These are phyloP conservation scores for Mactra quadrangularis DNA, from an alignment of 1,140 invertebrate species.

Conservation along the genomic window DNA sequence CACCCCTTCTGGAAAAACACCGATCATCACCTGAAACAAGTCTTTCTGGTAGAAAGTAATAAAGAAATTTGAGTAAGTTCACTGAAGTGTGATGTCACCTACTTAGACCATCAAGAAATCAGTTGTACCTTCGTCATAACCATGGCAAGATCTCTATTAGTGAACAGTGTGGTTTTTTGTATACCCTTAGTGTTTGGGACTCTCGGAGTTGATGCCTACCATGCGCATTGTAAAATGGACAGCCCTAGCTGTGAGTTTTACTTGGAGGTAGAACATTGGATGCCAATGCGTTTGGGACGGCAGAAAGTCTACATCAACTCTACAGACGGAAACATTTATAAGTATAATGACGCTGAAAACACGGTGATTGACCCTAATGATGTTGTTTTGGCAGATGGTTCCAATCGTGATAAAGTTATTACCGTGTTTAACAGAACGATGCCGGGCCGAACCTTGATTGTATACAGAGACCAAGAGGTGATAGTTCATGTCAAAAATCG, in stretches of 20 bases:
- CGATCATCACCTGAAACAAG: too few species aligned
- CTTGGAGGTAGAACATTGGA: constrained; percentile 17
- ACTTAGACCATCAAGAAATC: too few species aligned
- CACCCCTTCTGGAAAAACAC: too few species aligned
- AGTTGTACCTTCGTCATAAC: too few species aligned
- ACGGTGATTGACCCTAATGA: constrained; percentile 39
- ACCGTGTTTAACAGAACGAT: constrained; percentile 65
- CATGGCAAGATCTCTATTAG: too few species aligned
- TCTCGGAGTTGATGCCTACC: too few species aligned
- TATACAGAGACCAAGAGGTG: constrained; percentile 92
- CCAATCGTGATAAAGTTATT: constrained; percentile 44
- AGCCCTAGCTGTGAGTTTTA: constrained; percentile 14
- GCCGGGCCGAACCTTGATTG: constrained; percentile 84
- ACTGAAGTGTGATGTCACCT: too few species aligned
- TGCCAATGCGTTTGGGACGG: constrained; percentile 15
- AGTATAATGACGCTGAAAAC: constrained; percentile 40
- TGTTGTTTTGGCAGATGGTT: constrained; percentile 69
- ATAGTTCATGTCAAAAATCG: constrained; percentile 93
- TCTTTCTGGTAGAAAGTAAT: too few species aligned
- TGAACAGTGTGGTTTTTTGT: too few species aligned
- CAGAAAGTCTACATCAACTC: constrained; percentile 29
- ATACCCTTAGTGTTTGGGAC: too few species aligned
- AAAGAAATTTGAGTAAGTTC: too few species aligned
- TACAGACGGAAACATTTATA: constrained; percentile 58
- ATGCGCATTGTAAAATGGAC: constrained; percentile 18